Evolutionary conservation across 2,797 vertebrate species (phyloP), one percentile per base, ranked within the genome.

Genomic region (Masticophis lateralis): DNA sequence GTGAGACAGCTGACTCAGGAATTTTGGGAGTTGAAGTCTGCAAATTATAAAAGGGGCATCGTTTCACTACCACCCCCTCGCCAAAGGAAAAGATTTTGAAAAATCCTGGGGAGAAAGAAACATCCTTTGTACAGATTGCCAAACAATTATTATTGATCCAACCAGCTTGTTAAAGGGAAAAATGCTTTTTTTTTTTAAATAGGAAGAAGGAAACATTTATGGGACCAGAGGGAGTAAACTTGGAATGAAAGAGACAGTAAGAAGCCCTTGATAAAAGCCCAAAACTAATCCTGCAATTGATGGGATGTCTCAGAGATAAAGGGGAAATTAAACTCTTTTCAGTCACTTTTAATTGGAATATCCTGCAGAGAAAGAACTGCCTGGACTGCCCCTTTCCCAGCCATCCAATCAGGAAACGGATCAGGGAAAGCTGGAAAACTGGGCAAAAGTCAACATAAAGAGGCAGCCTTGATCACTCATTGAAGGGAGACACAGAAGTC

Each of bases 11-110:
- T 56, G 56, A 14, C 56, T 56, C 56, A 56, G 57, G 18, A 22
- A 59, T 6, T 59, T 22, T 22, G 1, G 57, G 4, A 59, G 20
- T 59, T 59, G 20, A 59, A 22, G 18, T 22, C 57, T 22, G 57
- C 56, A 59, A 59, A 59, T 61, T 4, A 61, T 61, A 10, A 25
- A 61, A 61, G 60, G 25, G 8, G 9, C 25, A 61, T 11, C 25
- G 10, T 61, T 11, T 2, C 9, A 9, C 60, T 25, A 4, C 2
- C 57, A 0, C 60, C 60, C 1, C 1, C 3, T 9, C 4, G 25
- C 10, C 4, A 28, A 63, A 28, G 10, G 10, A 0, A 63, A 28
- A 28, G 3, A 12, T 63, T 12, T 63, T 63, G 61, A 13, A n/a
- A 12, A 63, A n/a, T 11, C 61, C 27, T 5, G 27, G 27, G 61